Conservation (phyloP, 2,888 invertebrate genomes). For the Zaprionus bogoriensis region DNA sequence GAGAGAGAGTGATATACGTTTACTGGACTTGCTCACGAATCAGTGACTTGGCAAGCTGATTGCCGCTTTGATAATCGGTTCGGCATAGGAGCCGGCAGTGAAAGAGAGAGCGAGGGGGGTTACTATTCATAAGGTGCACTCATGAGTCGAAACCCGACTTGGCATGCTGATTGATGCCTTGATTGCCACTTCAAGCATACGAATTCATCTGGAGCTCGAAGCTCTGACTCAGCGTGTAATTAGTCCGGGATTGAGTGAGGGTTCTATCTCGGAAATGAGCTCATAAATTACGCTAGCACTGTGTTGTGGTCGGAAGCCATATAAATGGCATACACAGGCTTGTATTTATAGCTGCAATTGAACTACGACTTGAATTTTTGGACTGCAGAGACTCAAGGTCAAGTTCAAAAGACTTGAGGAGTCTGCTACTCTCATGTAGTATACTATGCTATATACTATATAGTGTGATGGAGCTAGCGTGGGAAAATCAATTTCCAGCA, state of each 20-base stretch:
- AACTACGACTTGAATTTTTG: conserved; percentile 9
- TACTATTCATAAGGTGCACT: neutral
- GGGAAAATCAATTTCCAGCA: conserved; percentile 53
- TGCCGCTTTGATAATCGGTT: neutral
- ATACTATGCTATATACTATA: conserved; percentile 2
- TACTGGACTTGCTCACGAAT: neutral
- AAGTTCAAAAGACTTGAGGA: conserved; percentile 50
- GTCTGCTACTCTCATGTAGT: neutral
- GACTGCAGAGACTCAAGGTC: conserved; percentile 29
- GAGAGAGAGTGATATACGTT: neutral
- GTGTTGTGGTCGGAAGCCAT: conserved; percentile 43
- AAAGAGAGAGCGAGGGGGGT: neutral
- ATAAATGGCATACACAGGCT: conserved; percentile 2
- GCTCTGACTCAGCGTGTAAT: conserved; percentile 62
- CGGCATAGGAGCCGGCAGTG: neutral
- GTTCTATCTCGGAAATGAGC: conserved; percentile 62
- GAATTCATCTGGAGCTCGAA: conserved; percentile 17
- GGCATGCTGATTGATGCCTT: conserved; percentile 62
- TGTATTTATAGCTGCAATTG: conserved; percentile 31
- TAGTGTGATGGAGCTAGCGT: conserved; percentile 28
- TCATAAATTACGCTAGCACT: conserved; percentile 59
- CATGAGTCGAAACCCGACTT: neutral
- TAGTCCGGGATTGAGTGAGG: conserved; percentile 54
- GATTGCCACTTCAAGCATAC: conserved; percentile 49
- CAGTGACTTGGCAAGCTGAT: neutral